A percentile compares a stretch with the other conserved stretches of the same genome.
These are phyloP conservation scores for Drosophila quadrilineata DNA, from an alignment of 1,140 invertebrate genomes.

Conservation along the genomic window DNA sequence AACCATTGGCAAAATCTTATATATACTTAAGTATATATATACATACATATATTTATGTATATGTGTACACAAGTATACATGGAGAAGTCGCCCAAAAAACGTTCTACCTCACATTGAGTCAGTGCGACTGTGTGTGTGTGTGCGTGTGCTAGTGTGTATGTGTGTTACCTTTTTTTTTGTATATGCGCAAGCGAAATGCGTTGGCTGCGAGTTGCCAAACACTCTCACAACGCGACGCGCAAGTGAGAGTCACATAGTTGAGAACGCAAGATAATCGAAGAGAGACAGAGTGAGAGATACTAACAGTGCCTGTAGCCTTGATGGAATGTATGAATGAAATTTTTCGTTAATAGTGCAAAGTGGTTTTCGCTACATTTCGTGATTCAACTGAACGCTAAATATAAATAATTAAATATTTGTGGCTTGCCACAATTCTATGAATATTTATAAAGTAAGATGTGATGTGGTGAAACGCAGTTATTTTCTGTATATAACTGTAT, in stretches of 20 bases:
- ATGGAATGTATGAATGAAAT: constrained; percentile 69
- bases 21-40: constrained; percentile 30
- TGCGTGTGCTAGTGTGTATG: constrained; percentile 27
- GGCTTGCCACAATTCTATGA: too few species aligned
- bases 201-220: constrained; percentile 33
- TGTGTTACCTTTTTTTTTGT: constrained; percentile 43
- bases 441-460: background rate
- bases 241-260: constrained; percentile 20
- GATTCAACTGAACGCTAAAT: background rate
- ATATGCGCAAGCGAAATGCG: constrained; percentile 55
- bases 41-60: constrained; percentile 13
- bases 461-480: too few species aligned
- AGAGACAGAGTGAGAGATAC: constrained; percentile 15
- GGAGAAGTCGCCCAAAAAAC: constrained; percentile 74
- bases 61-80: constrained; percentile 55
- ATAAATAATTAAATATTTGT: background rate
- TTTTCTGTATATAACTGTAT: constrained; percentile 14
- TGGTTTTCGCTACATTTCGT: constrained; percentile 10
- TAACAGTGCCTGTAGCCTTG: constrained; percentile 48
- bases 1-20: constrained; percentile 27
- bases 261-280: constrained; percentile 11
- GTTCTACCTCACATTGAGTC: constrained; percentile 47
- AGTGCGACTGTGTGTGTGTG: constrained; percentile 8
- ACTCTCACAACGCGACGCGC: constrained; percentile 44
- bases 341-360: constrained; percentile 41